Conservation (phyloP, 2,888 invertebrate species). For the Aplocera efformata region DNA sequence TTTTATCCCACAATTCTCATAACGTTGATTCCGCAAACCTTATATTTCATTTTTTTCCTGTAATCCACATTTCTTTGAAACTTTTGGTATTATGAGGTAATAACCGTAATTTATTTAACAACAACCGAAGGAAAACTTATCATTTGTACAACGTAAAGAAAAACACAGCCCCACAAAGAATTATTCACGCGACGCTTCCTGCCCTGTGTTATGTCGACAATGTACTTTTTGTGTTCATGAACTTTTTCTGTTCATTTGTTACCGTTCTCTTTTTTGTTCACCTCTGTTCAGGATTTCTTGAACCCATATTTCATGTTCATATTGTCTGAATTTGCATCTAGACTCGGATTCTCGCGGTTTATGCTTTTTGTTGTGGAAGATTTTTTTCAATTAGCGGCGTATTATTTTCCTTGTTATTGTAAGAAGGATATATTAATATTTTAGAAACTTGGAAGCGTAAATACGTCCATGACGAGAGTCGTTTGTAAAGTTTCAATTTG, state of each 20-base stretch:
- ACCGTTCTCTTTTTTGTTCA: constrained; percentile 56
- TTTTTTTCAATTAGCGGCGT: constrained; percentile 16
- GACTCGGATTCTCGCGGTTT: constrained; percentile 30
- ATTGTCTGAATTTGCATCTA: constrained; percentile 68
- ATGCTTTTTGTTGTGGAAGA: constrained; percentile 37
- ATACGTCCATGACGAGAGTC: too few relatives aligned
- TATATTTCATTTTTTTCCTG: too few relatives aligned
- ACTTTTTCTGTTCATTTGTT: constrained; percentile 76
- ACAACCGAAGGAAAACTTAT: constrained; percentile 28
- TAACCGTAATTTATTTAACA: constrained; percentile 22
- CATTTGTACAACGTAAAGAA: constrained; percentile 35
- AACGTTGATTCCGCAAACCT: too few relatives aligned
- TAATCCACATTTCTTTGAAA: constrained; percentile 10
- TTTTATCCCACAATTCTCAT: too few relatives aligned
- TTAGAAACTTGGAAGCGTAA: not conserved
- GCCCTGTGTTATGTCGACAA: constrained; percentile 58
- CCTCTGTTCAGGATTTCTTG: constrained; percentile 70
- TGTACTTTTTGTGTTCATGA: constrained; percentile 58
- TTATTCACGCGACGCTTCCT: constrained; percentile 73
- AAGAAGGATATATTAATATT: constrained; percentile 7
- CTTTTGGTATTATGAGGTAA: constrained; percentile 18
- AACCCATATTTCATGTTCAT: constrained; percentile 79
- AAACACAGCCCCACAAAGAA: constrained; percentile 51
- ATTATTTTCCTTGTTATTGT: constrained; percentile 13
- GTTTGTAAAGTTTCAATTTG: too few relatives aligned